Evolutionary conservation across 2,888 invertebrate genomes (phyloP).

Genomic region (Pimpla rufipes): DNA sequence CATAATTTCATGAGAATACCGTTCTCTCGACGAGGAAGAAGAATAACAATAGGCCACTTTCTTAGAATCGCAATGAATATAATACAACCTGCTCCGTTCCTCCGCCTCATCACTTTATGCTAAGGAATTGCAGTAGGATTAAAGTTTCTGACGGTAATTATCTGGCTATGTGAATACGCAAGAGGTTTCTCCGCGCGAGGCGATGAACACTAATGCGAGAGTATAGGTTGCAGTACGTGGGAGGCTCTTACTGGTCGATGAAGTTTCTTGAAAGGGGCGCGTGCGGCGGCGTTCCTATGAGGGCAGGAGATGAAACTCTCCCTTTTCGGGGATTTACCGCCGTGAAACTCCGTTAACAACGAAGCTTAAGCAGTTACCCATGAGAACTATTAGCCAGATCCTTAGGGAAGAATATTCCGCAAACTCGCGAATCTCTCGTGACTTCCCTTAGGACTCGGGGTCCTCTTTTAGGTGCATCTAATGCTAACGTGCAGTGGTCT

Average conservation of each 20-base stretch:
- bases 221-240: conserved; percentile 25
- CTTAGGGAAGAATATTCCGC: conserved; percentile 49
- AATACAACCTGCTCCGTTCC: not conserved
- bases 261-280: conserved; percentile 43
- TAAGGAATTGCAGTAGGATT: conserved; percentile 16
- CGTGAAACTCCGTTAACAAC: conserved; percentile 59
- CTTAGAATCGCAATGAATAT: not conserved
- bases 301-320: conserved; percentile 8
- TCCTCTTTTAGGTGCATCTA: conserved; percentile 26
- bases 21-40: no score
- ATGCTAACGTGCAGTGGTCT: conserved; percentile 6
- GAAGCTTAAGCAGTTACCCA: conserved; percentile 58
- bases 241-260: conserved; percentile 10
- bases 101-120: conserved; percentile 2
- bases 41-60: not conserved
- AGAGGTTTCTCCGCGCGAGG: conserved; percentile 16
- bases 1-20: no score
- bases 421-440: conserved; percentile 44
- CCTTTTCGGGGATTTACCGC: conserved; percentile 58
- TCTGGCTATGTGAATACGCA: conserved; percentile 23
- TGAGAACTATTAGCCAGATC: conserved; percentile 52
- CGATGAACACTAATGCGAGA: not conserved
- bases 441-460: conserved; percentile 31
- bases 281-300: not conserved
- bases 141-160: conserved; percentile 27